These are phyloP conservation scores for Hydraecia micacea DNA, from an alignment of 2,888 invertebrate genomes.

Conservation along the genomic window DNA sequence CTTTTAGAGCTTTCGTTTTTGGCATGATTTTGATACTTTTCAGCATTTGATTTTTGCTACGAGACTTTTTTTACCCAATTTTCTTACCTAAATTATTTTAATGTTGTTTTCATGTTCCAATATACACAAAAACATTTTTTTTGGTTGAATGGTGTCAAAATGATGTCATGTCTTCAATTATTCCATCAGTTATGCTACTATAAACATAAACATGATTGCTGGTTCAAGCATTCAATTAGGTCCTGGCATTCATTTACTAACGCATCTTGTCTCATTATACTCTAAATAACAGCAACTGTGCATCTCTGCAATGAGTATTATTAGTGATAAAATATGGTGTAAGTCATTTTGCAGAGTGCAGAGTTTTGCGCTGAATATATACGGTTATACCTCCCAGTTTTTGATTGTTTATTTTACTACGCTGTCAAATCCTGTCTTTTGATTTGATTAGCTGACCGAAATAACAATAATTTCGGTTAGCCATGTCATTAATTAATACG, in stretches of 20 bases:
- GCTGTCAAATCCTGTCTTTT: not conserved
- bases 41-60: not conserved
- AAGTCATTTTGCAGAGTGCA: slow-evolving; percentile 53
- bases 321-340: slow-evolving; percentile 39
- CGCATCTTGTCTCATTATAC: slow-evolving; percentile 2
- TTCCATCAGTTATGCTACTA: not conserved
- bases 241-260: not conserved
- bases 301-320: slow-evolving; percentile 57
- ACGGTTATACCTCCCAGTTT: not conserved
- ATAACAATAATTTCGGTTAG: not conserved
- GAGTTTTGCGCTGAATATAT: not conserved
- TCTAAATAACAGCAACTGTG: slow-evolving; percentile 24
- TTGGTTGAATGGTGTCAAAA: not conserved
- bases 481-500: not conserved
- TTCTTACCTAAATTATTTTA: not conserved
- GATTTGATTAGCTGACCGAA: not conserved
- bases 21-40: not conserved
- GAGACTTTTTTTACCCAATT: not conserved
- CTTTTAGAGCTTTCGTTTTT: not conserved
- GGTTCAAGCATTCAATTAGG: slow-evolving; percentile 1
- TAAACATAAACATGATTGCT: too few relatives aligned
- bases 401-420: not conserved
- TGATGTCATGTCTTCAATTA: not conserved
- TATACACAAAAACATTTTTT: too few relatives aligned
- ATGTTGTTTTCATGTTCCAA: too few relatives aligned